Conservation (phyloP, 2,113 vertebrate genomes). For the Vulpes lagopus region DNA sequence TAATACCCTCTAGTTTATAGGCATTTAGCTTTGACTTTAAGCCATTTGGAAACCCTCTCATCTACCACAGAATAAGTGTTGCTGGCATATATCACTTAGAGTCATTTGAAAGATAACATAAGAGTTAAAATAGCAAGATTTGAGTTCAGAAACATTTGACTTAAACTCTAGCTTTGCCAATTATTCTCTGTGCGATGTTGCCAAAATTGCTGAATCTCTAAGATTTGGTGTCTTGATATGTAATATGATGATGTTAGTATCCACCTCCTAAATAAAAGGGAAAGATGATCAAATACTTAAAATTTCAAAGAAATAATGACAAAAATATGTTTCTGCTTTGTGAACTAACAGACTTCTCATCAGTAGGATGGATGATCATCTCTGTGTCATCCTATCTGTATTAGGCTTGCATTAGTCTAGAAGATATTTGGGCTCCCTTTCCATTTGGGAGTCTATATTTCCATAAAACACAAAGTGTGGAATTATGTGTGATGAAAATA, state of each 20-base stretch:
- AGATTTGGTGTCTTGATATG: background rate
- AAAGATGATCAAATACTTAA: background rate
- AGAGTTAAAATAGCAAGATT: background rate
- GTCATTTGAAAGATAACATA: background rate
- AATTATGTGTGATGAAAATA: background rate
- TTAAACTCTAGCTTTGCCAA: background rate
- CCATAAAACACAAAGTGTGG: background rate
- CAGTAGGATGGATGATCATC: background rate
- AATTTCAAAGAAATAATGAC: background rate
- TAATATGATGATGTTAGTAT: background rate
- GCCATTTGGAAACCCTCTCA: background rate
- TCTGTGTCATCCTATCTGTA: background rate
- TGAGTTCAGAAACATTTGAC: conserved; percentile 17
- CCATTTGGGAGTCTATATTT: background rate
- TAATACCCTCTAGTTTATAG: background rate
- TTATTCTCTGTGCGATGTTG: background rate
- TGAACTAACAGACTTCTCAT: background rate
- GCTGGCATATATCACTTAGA: background rate
- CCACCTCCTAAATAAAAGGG: background rate
- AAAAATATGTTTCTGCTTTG: background rate
- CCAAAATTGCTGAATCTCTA: background rate
- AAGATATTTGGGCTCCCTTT: background rate
- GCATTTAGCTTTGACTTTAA: background rate
- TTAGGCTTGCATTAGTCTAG: background rate
- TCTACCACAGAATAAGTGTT: background rate